Evolutionary conservation across 2,113 vertebrate genomes (phyloP).

Genomic region (Varanus komodoensis): DNA sequence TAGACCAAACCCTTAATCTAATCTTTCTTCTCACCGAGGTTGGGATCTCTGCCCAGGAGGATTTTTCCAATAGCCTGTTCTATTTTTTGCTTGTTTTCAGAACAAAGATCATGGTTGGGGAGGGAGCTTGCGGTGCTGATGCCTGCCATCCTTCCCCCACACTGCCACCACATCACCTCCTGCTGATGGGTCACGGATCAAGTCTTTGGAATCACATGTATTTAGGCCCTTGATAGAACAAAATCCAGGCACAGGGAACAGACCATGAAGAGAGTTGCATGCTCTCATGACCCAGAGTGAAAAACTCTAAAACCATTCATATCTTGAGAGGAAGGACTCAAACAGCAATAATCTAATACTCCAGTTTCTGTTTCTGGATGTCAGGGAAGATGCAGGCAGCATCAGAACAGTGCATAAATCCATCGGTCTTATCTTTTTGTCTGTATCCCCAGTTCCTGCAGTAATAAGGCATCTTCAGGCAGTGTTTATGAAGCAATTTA

Average conservation of each 20-base stretch:
- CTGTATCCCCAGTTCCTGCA: conserved; percentile 42
- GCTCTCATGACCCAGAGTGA: too few species aligned
- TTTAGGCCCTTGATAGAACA: not conserved
- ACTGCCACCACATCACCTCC: too few species aligned
- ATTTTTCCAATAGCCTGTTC: not conserved
- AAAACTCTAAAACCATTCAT: not conserved
- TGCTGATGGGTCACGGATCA: too few species aligned
- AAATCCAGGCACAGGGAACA: not conserved
- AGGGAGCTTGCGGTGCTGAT: not conserved
- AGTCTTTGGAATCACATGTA: too few species aligned
- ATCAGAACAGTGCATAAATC: conserved; percentile 18
- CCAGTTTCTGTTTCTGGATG: not conserved
- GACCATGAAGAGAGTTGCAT: not conserved
- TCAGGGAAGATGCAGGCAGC: not conserved
- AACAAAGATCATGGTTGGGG: not conserved
- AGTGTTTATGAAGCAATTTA: conserved; percentile 57
- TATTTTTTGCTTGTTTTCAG: too few species aligned
- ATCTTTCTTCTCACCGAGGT: not conserved
- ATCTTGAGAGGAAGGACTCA: not conserved
- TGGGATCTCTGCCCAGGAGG: too few species aligned
- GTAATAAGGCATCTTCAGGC: conserved; percentile 45
- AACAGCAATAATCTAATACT: not conserved
- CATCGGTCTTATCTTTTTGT: conserved; percentile 8
- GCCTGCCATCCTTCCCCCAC: too few species aligned
- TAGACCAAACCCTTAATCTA: not conserved